A percentile compares a stretch with the other conserved stretches of the same genome.
These are phyloP conservation scores for Galeopterus variegatus DNA, from an alignment of 2,113 vertebrate genomes.

Conservation along the genomic window DNA sequence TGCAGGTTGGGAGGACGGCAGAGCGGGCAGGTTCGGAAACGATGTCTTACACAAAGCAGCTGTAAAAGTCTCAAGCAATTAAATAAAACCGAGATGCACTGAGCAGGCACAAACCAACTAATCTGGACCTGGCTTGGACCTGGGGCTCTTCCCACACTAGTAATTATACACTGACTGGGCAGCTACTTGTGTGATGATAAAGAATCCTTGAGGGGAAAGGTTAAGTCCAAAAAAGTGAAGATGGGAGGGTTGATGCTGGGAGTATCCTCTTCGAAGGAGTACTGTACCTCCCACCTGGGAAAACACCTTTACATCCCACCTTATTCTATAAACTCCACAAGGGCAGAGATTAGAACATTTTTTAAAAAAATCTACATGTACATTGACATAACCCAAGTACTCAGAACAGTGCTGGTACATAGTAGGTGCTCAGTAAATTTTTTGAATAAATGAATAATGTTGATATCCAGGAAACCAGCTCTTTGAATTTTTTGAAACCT, in stretches of 20 bases:
- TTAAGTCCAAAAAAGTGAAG: neutral
- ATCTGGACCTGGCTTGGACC: too few relatives aligned
- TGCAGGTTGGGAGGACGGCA: neutral
- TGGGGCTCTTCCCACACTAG: neutral
- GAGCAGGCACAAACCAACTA: neutral
- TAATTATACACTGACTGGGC: too few relatives aligned
- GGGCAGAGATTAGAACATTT: neutral
- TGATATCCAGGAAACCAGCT: neutral
- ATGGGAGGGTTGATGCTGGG: neutral
- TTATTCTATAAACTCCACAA: neutral
- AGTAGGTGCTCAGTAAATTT: neutral
- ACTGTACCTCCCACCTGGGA: neutral
- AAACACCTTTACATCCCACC: neutral
- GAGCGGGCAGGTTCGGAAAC: neutral
- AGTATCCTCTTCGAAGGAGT: neutral
- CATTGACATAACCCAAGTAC: neutral
- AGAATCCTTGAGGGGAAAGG: neutral
- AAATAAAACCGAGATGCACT: neutral
- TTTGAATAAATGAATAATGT: neutral
- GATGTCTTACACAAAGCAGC: too few relatives aligned
- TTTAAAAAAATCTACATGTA: neutral
- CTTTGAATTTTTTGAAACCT: neutral
- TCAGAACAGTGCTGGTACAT: neutral
- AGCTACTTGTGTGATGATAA: too few relatives aligned
- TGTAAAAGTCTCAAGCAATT: neutral